Conservation (phyloP, 2,888 invertebrate genomes). For the Pinctada fucata region DNA sequence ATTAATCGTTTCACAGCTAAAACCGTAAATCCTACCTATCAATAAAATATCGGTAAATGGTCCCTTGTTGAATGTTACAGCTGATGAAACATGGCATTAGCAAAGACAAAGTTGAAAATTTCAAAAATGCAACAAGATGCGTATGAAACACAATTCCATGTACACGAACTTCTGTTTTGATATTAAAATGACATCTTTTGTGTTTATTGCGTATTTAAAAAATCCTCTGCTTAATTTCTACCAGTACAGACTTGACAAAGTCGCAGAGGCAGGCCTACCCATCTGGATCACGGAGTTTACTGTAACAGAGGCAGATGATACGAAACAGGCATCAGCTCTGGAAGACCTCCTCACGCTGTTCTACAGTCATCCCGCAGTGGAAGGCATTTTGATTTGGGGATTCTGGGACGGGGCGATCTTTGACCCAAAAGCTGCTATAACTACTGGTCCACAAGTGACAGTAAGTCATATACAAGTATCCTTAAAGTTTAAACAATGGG, state of each 20-base stretch:
- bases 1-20: too few species aligned
- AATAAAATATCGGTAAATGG: too few species aligned
- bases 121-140: too few species aligned
- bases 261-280: slow-evolving; percentile 36
- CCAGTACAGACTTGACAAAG: slow-evolving; percentile 53
- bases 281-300: slow-evolving; percentile 59
- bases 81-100: too few species aligned
- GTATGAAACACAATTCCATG: too few species aligned
- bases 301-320: slow-evolving; percentile 36
- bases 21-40: too few species aligned
- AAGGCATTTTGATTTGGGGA: slow-evolving; percentile 56
- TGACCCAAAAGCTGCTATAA: slow-evolving; percentile 40
- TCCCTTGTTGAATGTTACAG: too few species aligned
- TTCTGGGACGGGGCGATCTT: slow-evolving; percentile 54
- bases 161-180: too few species aligned
- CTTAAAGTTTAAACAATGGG: too few species aligned
- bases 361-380: slow-evolving; percentile 45
- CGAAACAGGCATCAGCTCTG: slow-evolving; percentile 38
- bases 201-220: too few species aligned
- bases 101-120: too few species aligned
- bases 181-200: too few species aligned
- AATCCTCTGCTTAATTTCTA: background rate
- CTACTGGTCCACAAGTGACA: slow-evolving; percentile 53
- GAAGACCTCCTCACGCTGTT: slow-evolving; percentile 42
- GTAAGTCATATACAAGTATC: slow-evolving; percentile 28